Conservation (phyloP, 2,888 invertebrate genomes). For the Amblyteles armatorius region DNA sequence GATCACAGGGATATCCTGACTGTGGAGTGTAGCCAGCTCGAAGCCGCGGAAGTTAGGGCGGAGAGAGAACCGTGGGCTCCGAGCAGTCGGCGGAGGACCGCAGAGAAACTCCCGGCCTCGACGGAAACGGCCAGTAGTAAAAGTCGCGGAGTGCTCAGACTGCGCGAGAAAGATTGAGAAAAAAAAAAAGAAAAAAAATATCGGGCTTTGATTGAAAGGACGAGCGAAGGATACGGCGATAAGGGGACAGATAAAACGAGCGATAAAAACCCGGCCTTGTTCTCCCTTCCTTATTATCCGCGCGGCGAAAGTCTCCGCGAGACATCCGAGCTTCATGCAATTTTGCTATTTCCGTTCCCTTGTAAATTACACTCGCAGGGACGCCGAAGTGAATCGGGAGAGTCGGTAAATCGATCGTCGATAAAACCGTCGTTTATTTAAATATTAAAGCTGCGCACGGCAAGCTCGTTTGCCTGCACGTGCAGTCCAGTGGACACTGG, state of each 20-base stretch:
- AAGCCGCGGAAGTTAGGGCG: neutral
- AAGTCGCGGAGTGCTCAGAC: conserved; percentile 11
- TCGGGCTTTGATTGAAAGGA: neutral
- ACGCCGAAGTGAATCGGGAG: conserved; percentile 6
- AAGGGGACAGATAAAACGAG: neutral
- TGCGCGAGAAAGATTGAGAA: neutral
- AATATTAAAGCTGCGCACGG: conserved; percentile 41
- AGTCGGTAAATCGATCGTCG: conserved; percentile 33
- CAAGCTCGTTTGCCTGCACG: neutral
- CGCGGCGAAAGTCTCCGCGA: neutral
- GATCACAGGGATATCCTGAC: neutral
- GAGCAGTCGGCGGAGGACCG: neutral
- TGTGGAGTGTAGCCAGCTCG: neutral
- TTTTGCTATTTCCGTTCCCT: conserved; percentile 39
- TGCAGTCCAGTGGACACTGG: conserved; percentile 14
- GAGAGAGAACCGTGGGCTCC: neutral
- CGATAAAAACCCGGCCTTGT: neutral
- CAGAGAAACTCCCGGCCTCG: neutral
- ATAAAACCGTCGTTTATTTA: conserved; percentile 30
- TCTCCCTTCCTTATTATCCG: neutral
- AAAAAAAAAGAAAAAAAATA: neutral
- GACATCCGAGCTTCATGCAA: conserved; percentile 10
- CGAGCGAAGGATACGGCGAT: neutral
- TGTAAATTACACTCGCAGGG: neutral
- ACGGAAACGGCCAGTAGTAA: conserved; percentile 4